A percentile compares a stretch with the other conserved stretches of the same genome.
These are phyloP conservation scores for Eulimnadia texana DNA, from an alignment of 1,140 invertebrate species.

Conservation along the genomic window DNA sequence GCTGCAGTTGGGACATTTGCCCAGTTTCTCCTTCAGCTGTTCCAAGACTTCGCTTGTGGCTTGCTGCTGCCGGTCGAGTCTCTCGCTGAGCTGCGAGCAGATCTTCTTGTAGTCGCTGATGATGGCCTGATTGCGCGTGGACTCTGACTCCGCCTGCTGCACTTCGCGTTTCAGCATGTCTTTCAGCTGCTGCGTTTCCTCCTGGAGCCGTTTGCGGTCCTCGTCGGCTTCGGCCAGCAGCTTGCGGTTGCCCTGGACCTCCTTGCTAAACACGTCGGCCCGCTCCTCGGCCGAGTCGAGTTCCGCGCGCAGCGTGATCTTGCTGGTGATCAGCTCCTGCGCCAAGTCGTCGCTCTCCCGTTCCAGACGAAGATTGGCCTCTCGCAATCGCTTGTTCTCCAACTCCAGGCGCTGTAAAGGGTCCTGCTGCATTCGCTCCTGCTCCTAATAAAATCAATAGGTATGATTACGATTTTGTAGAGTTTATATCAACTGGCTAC, in stretches of 20 bases:
- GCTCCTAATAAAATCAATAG: constrained; percentile 22
- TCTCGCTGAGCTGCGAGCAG: not conserved
- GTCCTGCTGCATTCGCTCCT: constrained; percentile 38
- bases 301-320: constrained; percentile 37
- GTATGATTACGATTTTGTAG: not conserved
- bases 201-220: constrained; percentile 60
- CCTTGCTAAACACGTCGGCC: constrained; percentile 59
- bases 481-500: not conserved
- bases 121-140: constrained; percentile 51
- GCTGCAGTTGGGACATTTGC: not conserved
- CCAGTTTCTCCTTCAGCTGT: not conserved
- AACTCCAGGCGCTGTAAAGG: constrained; percentile 39
- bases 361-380: constrained; percentile 40
- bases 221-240: constrained; percentile 61
- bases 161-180: constrained; percentile 71
- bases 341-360: constrained; percentile 49
- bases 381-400: constrained; percentile 38
- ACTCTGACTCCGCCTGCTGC: constrained; percentile 53
- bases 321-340: constrained; percentile 43
- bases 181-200: constrained; percentile 62
- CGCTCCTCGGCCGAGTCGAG: constrained; percentile 52
- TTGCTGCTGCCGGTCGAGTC: not conserved
- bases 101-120: constrained; percentile 83
- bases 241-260: constrained; percentile 57
- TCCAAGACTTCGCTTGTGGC: not conserved